A percentile compares a stretch with the other conserved stretches of the same genome.
These are phyloP conservation scores for Timema cristinae DNA, from an alignment of 2,888 invertebrate genomes.

Conservation along the genomic window DNA sequence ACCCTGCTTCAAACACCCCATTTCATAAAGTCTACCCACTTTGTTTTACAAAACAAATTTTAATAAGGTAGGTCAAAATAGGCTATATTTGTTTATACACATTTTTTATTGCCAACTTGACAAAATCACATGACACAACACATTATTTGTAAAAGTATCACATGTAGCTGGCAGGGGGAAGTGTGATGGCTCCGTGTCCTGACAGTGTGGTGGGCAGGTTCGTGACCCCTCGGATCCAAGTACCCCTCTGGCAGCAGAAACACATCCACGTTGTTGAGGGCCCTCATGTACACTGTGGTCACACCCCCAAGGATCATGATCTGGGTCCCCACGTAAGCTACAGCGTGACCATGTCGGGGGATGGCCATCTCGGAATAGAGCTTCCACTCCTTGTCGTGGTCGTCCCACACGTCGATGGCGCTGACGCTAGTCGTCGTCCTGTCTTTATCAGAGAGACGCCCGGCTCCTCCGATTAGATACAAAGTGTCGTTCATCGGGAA, in stretches of 20 bases:
- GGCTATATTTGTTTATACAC: too few relatives aligned
- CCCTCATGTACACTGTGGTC: conserved; percentile 60
- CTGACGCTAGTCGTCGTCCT: conserved; percentile 56
- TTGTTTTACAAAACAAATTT: too few relatives aligned
- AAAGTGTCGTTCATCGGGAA: conserved; percentile 48
- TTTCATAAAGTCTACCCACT: too few relatives aligned
- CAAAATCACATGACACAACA: too few relatives aligned
- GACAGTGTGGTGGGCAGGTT: conserved; percentile 60
- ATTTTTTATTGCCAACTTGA: too few relatives aligned
- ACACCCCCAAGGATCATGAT: conserved; percentile 63
- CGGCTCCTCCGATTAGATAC: conserved; percentile 65
- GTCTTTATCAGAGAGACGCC: conserved; percentile 51
- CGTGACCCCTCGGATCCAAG: conserved; percentile 60
- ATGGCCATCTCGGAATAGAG: conserved; percentile 58
- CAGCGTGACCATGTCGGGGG: conserved; percentile 62
- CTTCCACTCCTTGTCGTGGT: conserved; percentile 54
- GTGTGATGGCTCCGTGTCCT: conserved; percentile 50
- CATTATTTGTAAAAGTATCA: neutral
- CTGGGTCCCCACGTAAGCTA: conserved; percentile 59
- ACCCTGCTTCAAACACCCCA: too few relatives aligned
- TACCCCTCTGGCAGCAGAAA: conserved; percentile 56
- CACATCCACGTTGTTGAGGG: conserved; percentile 63
- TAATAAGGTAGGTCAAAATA: too few relatives aligned
- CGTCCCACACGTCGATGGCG: conserved; percentile 56
- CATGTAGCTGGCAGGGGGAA: conserved; percentile 44